phyloP scores from a whole-genome alignment of 2,888 invertebrate species.

The Oscheius sp. region DNA sequence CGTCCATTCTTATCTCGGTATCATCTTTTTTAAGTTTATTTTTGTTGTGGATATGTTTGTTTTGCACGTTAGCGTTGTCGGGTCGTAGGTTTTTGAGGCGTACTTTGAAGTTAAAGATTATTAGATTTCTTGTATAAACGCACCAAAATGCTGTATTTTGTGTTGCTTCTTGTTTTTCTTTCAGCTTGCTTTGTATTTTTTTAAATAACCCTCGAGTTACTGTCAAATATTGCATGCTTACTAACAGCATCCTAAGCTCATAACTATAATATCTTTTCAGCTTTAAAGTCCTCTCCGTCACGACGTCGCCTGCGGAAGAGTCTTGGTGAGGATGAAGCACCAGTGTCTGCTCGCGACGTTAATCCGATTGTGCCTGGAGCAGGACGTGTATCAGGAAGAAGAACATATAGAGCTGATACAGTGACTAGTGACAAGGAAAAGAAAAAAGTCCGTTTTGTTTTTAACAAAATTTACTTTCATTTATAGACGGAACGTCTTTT shows the following conservation, averaged over 20 bases:
- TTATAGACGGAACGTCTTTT: conserved; percentile 32
- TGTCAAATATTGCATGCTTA: too few relatives aligned
- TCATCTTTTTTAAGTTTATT: conserved; percentile 35
- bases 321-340: conserved; percentile 36
- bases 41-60: background rate
- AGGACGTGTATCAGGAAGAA: conserved; percentile 40
- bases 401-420: conserved; percentile 46
- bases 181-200: too few relatives aligned
- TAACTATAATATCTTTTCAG: too few relatives aligned
- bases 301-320: conserved; percentile 43
- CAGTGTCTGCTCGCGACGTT: conserved; percentile 42
- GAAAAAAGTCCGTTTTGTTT: conserved; percentile 55
- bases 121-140: too few relatives aligned
- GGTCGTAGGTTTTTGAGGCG: too few relatives aligned
- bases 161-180: too few relatives aligned
- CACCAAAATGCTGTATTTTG: too few relatives aligned
- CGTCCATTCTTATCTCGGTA: conserved; percentile 99
- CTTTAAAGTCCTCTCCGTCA: conserved; percentile 60
- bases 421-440: conserved; percentile 47
- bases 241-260: too few relatives aligned
- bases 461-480: background rate
- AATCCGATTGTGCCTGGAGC: conserved; percentile 33
- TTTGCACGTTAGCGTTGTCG: background rate
- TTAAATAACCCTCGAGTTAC: too few relatives aligned
- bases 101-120: too few relatives aligned